Base-by-base conservation (phyloP, 2,888 invertebrate species). In the Lepeophtheirus nordmannii region DNA sequence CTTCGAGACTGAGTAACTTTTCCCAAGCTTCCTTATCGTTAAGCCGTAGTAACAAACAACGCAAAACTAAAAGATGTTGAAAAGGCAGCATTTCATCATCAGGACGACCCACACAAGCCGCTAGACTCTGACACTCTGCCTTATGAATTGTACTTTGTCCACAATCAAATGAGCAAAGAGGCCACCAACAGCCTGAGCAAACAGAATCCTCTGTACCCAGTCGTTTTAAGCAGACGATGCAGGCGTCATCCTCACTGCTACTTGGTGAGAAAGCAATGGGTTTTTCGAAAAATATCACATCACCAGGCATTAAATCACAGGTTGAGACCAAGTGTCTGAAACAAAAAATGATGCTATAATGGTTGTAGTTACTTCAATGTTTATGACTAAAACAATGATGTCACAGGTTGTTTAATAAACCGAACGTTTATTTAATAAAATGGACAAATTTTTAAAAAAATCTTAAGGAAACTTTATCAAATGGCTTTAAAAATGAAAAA, bases 61-160 rank as follows among this genome's bases (percentile, higher is more conserved):
- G 30, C 30, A 60, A 17, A 30, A 60, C 60, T 17, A 60, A 37
- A 17, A 60, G 39, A 37, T 60, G 60, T 60, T 38, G 30, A 17
- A 60, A 60, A 22, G 60, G 60, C 22, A 60, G 23, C 60, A 60
- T 14, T 30, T 60, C 60, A 10, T 60, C 60, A 10, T 60, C 60
- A 14, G 60, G 39, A 23, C 39, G 37, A 30, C 60, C 37, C 22
- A 38, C 60, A 37, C 60, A 60, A 1, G 60, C 60, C 10, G 60
- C 60, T 37, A 60, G 39, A 17, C 37, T 60, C 17, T 30, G 37
- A 14, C 60, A 60, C 22, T 60, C 60, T 30, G 39, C 39, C 23
- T 60, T 60, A 23, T 60, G 60, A 17, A 30, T 30, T 11, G 14
- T 60, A 30, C 37, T 38, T 10, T 38, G 60, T 10, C 60, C 60